Evolutionary conservation across 2,113 vertebrate species (phyloP).

Genomic region (Ursus arctos): DNA sequence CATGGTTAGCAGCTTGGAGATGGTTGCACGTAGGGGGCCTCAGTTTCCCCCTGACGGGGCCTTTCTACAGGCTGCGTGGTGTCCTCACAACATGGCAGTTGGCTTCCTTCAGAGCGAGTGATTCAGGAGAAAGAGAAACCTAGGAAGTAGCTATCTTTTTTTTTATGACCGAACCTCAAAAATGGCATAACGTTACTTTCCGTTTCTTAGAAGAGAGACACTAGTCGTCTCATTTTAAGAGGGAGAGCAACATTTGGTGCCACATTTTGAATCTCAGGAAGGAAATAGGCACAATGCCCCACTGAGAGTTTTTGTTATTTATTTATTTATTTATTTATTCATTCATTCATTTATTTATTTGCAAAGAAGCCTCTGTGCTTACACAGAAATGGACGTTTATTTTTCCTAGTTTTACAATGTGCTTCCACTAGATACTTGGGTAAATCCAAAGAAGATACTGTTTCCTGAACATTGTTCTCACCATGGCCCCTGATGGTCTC

Average conservation of each 20-base stretch:
- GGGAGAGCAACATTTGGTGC: background rate
- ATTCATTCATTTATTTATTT: background rate
- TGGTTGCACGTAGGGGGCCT: background rate
- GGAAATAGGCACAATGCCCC: background rate
- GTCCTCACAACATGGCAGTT: background rate
- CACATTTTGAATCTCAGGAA: background rate
- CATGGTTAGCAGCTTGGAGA: background rate
- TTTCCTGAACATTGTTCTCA: background rate
- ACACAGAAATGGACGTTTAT: background rate
- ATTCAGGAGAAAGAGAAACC: background rate
- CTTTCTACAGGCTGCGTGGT: background rate
- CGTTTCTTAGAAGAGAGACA: background rate
- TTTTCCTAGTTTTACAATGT: background rate
- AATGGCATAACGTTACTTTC: background rate
- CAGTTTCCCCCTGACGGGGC: accelerated
- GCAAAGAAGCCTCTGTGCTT: background rate
- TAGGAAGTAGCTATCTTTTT: background rate
- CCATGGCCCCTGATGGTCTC: background rate
- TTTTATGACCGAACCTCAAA: background rate
- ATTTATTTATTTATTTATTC: background rate
- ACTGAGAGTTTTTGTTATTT: background rate
- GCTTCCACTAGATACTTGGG: background rate
- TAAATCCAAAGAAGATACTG: background rate
- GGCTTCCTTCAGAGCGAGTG: background rate
- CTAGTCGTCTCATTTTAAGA: background rate